Conservation (phyloP, 2,113 vertebrate species). For the Herpailurus yagouaroundi region DNA sequence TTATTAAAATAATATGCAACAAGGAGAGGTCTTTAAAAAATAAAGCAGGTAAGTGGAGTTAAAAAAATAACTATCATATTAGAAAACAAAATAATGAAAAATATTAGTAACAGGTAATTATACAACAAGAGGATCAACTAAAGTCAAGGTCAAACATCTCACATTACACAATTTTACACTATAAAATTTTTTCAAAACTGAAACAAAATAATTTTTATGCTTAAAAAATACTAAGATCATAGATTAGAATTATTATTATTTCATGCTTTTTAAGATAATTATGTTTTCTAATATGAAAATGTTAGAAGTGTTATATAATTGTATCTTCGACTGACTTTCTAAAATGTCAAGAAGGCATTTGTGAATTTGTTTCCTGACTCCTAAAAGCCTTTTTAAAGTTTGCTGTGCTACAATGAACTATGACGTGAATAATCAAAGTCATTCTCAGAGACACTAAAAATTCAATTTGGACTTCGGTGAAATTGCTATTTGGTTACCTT, state of each 20-base stretch:
- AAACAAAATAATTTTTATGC: background rate
- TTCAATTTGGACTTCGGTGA: slow-evolving; percentile 45
- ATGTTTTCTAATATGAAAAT: background rate
- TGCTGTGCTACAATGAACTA: background rate
- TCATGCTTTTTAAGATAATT: background rate
- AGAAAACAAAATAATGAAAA: slow-evolving; percentile 16
- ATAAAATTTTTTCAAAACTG: slow-evolving; percentile 21
- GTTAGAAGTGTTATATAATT: background rate
- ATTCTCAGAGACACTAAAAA: slow-evolving; percentile 41
- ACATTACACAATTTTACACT: background rate
- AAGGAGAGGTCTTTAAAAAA: slow-evolving; percentile 15
- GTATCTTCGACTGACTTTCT: slow-evolving; percentile 6
- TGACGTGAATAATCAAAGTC: slow-evolving; percentile 46
- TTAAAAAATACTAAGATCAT: background rate
- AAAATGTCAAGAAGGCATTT: background rate
- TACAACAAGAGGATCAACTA: background rate
- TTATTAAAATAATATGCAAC: slow-evolving; percentile 27
- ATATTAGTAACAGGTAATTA: background rate
- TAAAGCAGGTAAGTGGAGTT: background rate
- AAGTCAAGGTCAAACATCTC: background rate
- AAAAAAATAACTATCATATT: slow-evolving; percentile 7
- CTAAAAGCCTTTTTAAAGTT: slow-evolving; percentile 47
- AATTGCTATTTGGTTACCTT: slow-evolving; percentile 39
- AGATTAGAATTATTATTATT: background rate
- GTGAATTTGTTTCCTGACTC: slow-evolving; percentile 48